Evolutionary conservation across 2,797 vertebrate genomes (phyloP), one percentile per base, ranked within the genome.

Genomic region (Astyanax mexicanus): DNA sequence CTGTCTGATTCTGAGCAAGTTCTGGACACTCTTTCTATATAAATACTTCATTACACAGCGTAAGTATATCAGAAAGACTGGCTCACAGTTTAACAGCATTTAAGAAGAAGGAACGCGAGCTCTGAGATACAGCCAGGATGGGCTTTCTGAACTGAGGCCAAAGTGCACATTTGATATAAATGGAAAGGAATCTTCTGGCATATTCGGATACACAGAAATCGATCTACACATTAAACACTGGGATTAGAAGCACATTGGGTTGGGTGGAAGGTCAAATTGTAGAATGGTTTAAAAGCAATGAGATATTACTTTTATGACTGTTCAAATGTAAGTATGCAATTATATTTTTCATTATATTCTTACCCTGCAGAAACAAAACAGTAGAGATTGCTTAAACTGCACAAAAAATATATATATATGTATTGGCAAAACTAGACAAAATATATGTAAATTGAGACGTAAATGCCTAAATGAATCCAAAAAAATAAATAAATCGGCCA

Each of bases 81-180:
- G 2, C 29, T 2, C 5, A 5, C 29, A 2, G 29, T 32, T 32
- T 32, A 32, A 32, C 29, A 3, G 1, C 9, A 10, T 38, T 61
- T 19, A 61, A 38, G 6, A 32, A 17, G 17, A n/a, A n/a, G n/a
- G n/a, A n/a, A 37, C 1, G 32, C 9, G 13, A 40, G 37, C 19
- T 8, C 9, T 13, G n/a, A 9, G 13, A 61, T 19, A 11, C 11
- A 38, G 60, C 4, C 35, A n/a, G 27, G n/a, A 42, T 38, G n/a
- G 27, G 55, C 5, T 11, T 62, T 19, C 35, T 40, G 60, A 62
- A 40, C 19, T 11, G 19, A 62, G 60, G 60, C 60, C 60, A 62
- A 25, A 62, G 60, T 21, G 35, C 19, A 62, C 19, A 25, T 62
- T 42, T 62, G 21, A 62, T 42, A 60, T 62, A 62, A 62, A 62